A percentile compares a stretch with the other conserved stretches of the same genome.
phyloP scores from a whole-genome alignment of 2,888 invertebrate species.

The Schizaphis graminum region DNA sequence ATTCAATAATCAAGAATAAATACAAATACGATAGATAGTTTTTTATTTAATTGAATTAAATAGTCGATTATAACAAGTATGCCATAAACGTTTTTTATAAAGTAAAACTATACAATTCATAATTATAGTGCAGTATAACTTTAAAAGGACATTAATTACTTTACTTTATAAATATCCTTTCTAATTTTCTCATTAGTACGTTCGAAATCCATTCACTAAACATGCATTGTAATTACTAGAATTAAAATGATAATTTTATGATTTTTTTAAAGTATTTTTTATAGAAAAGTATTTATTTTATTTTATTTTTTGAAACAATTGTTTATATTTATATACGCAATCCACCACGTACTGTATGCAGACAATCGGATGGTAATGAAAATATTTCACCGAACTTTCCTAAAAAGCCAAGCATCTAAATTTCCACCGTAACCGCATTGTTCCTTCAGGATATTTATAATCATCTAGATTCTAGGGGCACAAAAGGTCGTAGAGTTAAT shows the following conservation, averaged over 20 bases:
- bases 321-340: background rate
- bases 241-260: too few species aligned
- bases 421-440: slow-evolving; percentile 30
- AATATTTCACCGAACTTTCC: slow-evolving; percentile 50
- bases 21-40: background rate
- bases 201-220: too few species aligned
- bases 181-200: too few species aligned
- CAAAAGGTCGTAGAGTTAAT: slow-evolving; percentile 50
- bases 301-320: background rate
- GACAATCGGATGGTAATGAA: slow-evolving; percentile 39
- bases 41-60: background rate
- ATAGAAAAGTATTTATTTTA: too few species aligned
- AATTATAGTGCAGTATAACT: background rate
- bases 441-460: slow-evolving; percentile 48
- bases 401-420: slow-evolving; percentile 43
- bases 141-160: too few species aligned
- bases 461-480: slow-evolving; percentile 30
- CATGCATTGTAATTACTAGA: too few species aligned
- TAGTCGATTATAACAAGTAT: too few species aligned
- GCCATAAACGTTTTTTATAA: background rate
- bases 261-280: too few species aligned
- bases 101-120: background rate
- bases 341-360: background rate
- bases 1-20: background rate
- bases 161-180: too few species aligned